Base-by-base conservation (phyloP, 37 sponge, comb jelly and placozoan genomes). In the Aplysina aerophoba region DNA sequence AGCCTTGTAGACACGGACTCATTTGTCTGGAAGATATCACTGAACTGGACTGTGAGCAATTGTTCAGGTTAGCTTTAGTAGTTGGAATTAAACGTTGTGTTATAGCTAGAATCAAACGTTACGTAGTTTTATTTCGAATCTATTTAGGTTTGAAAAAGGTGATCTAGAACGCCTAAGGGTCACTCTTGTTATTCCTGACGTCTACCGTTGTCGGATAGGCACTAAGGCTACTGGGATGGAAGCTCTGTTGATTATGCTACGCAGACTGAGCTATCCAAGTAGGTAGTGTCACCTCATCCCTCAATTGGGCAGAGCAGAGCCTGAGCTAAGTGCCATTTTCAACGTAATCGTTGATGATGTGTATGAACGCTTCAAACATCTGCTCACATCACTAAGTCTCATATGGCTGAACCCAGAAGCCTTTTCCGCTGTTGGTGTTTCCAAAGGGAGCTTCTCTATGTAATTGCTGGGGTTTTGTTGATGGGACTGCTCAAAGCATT, bases 401-500 rank as follows among this genome's bases (percentile, higher is more conserved):
- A 25, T 67, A 24, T 67, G 69, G 69, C 21, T 67, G 69, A 24
- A 67, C 21, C 69, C 69, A 67, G 69, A 19, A 27, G 30, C 69
- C 30, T 67, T 67, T 19, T 15, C 69, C 27, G 30, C n/a, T 67
- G 19, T 25, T 24, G 21, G 15, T 27, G 28, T 27, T 24, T 67
- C 69, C 69, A 19, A 67, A 22, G 69, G 69, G 30, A n/a, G 69
- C 69, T 27, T 14, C 69, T 19, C 69, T 67, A 25, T 15, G 28
- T 15, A 67, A 67, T 67, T 67, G 69, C 69, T 67, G 69, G 69
- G 69, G 69, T 15, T 67, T 67, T 22, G 27, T 67, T 15, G 69
- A 67, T 67, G 69, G 69, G 24, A 67, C 69, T 22, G 27, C 21
- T 67, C 69, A 25, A 27, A 17, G 24, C 14, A 67, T 67, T 24